These are phyloP conservation scores for Coilia nasus DNA, from an alignment of 2,797 vertebrate genomes.

Conservation along the genomic window DNA sequence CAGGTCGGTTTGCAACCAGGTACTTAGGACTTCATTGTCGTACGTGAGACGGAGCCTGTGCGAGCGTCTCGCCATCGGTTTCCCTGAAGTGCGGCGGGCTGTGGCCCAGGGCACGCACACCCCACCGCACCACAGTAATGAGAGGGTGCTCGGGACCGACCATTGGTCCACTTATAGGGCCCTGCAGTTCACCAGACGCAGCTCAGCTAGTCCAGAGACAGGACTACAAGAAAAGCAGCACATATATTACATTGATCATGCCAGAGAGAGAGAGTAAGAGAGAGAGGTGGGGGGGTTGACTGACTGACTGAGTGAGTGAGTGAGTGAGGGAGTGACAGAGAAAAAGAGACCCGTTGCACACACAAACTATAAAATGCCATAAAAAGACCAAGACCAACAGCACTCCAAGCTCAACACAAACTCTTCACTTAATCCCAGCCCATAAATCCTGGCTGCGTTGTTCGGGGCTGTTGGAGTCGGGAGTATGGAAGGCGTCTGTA, in stretches of 20 bases:
- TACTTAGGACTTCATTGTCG: too few relatives aligned
- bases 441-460: constrained; percentile 10
- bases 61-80: background rate
- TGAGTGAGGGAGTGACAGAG: background rate
- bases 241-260: background rate
- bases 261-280: background rate
- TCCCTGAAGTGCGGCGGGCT: background rate
- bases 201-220: background rate
- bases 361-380: constrained; percentile 24
- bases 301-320: background rate
- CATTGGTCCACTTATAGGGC: background rate
- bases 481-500: constrained; percentile 12
- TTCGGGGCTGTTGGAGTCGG: background rate
- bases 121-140: constrained; percentile 1
- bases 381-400: constrained; percentile 11
- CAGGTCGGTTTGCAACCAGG: too few relatives aligned
- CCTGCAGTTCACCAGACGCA: background rate
- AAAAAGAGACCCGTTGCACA: background rate
- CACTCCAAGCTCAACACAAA: constrained; percentile 18
- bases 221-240: background rate
- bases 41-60: background rate
- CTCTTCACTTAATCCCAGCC: constrained; percentile 22
- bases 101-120: background rate
- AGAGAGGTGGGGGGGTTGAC: background rate
- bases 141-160: constrained; percentile 9